These are phyloP conservation scores for Macrotrachela quadricornifera DNA, from an alignment of 1,140 invertebrate species.

Conservation along the genomic window DNA sequence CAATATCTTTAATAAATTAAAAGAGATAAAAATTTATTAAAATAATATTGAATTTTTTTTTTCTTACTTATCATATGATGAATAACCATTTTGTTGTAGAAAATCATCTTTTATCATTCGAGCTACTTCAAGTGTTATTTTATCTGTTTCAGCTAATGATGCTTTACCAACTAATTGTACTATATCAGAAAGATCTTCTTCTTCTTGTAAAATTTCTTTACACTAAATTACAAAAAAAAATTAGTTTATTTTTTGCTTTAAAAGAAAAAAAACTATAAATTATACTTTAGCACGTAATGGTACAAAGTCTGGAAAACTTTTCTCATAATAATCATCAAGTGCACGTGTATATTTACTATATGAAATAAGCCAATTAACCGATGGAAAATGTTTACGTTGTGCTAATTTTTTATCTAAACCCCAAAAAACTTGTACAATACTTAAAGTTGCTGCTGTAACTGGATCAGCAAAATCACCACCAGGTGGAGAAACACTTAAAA, in stretches of 20 bases:
- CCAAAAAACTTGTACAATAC: conserved; percentile 99
- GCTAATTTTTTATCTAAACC: conserved; percentile 96
- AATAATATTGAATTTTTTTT: neutral
- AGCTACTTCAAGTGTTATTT: conserved; percentile 93
- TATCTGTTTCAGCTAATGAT: conserved; percentile 89
- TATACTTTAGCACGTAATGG: conserved; percentile 39
- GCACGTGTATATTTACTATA: conserved; percentile 96
- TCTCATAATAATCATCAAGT: conserved; percentile 95
- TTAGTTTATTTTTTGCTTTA: neutral
- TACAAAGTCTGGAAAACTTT: conserved; percentile 91
- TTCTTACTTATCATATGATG: conserved; percentile 52
- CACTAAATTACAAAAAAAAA: conserved; percentile 13
- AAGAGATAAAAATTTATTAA: no score
- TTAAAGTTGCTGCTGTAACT: conserved; percentile 88
- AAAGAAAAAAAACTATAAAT: neutral
- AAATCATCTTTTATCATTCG: conserved; percentile 96
- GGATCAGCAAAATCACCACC: conserved; percentile 99
- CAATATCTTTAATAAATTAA: conserved; percentile 50
- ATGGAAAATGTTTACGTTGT: conserved; percentile 97
- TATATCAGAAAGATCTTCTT: conserved; percentile 97
- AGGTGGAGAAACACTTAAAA: conserved; percentile 64
- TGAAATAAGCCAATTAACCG: conserved; percentile 97
- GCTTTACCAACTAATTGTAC: conserved; percentile 95
- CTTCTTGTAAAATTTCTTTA: conserved; percentile 56
- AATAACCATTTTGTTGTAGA: conserved; percentile 75